These are phyloP conservation scores for Arion vulgaris DNA, from an alignment of 1,140 invertebrate genomes.

Conservation along the genomic window DNA sequence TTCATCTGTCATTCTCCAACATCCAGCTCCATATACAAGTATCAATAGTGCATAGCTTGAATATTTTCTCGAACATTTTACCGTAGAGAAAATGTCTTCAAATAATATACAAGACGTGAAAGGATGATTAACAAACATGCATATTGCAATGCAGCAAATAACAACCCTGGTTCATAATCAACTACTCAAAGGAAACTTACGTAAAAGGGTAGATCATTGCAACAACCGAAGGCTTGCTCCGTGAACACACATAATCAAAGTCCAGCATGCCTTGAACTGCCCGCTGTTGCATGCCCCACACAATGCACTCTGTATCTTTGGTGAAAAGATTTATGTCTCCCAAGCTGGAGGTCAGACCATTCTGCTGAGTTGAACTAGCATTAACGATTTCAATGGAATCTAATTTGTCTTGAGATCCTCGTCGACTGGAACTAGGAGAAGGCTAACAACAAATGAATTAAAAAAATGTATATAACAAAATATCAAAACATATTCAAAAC, in stretches of 20 bases:
- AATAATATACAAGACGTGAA: too few relatives aligned
- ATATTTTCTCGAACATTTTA: too few relatives aligned
- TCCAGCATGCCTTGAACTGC: constrained; percentile 99
- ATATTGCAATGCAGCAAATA: too few relatives aligned
- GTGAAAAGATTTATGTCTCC: constrained; percentile 77
- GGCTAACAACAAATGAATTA: constrained; percentile 38
- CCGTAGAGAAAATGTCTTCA: too few relatives aligned
- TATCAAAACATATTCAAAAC: too few relatives aligned
- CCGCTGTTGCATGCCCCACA: constrained; percentile 99
- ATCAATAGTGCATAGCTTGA: too few relatives aligned
- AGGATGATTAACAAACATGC: too few relatives aligned
- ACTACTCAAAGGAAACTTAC: too few relatives aligned
- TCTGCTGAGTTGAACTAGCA: neutral
- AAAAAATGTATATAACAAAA: neutral
- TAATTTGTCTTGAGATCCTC: constrained; percentile 47
- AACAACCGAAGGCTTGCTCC: constrained; percentile 86
- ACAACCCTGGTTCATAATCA: too few relatives aligned
- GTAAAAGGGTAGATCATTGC: constrained; percentile 96
- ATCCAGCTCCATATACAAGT: too few relatives aligned
- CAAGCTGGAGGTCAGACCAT: neutral
- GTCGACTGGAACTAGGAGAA: constrained; percentile 55
- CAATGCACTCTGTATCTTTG: constrained; percentile 90
- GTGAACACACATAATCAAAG: constrained; percentile 98
- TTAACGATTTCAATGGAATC: constrained; percentile 8
- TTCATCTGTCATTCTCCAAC: too few relatives aligned